Conservation (phyloP, 2,888 invertebrate genomes). For the Chaitophorus viminalis region DNA sequence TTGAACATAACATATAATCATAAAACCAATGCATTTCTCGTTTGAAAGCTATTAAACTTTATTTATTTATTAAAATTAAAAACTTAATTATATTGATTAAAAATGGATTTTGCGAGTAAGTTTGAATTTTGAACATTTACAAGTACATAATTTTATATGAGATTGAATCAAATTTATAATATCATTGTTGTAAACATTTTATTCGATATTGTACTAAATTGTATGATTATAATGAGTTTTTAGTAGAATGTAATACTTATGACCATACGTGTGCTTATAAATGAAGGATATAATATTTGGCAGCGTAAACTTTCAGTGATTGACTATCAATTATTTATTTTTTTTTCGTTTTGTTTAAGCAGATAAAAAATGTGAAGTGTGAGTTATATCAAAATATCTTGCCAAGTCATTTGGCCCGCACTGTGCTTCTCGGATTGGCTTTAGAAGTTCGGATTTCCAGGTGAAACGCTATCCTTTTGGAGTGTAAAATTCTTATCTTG, state of each 20-base stretch:
- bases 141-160: no score
- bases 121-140: not conserved
- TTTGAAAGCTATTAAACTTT: not conserved
- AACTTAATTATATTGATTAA: not conserved
- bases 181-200: not conserved
- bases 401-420: slow-evolving; percentile 58
- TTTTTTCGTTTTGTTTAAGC: slow-evolving; percentile 39
- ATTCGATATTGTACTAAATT: not conserved
- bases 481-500: slow-evolving; percentile 44
- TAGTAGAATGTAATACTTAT: not conserved
- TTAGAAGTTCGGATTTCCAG: slow-evolving; percentile 47
- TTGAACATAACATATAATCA: not conserved
- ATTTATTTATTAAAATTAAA: not conserved
- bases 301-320: not conserved
- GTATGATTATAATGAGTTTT: not conserved
- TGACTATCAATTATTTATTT: slow-evolving; percentile 42
- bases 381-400: slow-evolving; percentile 27
- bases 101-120: not conserved
- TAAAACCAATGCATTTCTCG: not conserved
- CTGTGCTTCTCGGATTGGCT: not conserved
- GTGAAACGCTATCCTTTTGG: slow-evolving; percentile 43
- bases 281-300: not conserved
- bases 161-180: no score
- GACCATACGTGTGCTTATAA: not conserved
- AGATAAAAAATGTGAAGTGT: slow-evolving; percentile 37